A percentile compares a stretch with the other conserved stretches of the same genome.
Evolutionary conservation across 2,113 vertebrate genomes (phyloP).

Genomic region (Phalacrocorax carbo): DNA sequence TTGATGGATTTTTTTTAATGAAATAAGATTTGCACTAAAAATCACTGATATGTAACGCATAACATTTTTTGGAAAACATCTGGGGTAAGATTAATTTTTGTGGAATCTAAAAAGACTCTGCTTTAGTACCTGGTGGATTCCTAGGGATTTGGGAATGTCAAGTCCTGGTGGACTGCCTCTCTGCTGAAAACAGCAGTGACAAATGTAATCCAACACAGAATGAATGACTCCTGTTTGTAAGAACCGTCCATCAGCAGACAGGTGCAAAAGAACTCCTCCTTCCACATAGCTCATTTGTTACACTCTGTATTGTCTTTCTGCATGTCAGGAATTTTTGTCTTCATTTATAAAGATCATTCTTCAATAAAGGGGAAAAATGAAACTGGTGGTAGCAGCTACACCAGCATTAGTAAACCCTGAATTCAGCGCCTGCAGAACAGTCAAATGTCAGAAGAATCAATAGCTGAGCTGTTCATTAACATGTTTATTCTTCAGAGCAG

Average conservation of each 20-base stretch:
- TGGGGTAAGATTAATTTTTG: background rate
- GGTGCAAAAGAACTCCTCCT: background rate
- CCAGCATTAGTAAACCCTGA: background rate
- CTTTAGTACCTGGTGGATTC: background rate
- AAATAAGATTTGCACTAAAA: background rate
- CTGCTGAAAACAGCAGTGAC: background rate
- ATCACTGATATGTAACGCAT: background rate
- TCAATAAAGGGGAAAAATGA: background rate
- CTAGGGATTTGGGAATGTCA: background rate
- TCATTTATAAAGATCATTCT: background rate
- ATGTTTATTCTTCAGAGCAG: background rate
- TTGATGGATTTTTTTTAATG: background rate
- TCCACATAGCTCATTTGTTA: background rate
- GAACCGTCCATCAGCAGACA: background rate
- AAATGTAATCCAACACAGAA: background rate
- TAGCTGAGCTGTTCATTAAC: background rate
- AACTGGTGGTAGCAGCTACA: background rate
- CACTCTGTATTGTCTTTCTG: background rate
- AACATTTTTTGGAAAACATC: background rate
- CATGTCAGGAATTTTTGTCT: background rate
- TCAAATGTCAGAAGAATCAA: background rate
- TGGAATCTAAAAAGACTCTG: background rate
- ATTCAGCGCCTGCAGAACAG: constrained; percentile 14
- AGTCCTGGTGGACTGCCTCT: background rate
- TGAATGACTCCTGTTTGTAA: background rate